A percentile compares a stretch with the other conserved stretches of the same genome.
Evolutionary conservation across 2,113 vertebrate genomes (phyloP).

Genomic region (Crotophaga sulcirostris): DNA sequence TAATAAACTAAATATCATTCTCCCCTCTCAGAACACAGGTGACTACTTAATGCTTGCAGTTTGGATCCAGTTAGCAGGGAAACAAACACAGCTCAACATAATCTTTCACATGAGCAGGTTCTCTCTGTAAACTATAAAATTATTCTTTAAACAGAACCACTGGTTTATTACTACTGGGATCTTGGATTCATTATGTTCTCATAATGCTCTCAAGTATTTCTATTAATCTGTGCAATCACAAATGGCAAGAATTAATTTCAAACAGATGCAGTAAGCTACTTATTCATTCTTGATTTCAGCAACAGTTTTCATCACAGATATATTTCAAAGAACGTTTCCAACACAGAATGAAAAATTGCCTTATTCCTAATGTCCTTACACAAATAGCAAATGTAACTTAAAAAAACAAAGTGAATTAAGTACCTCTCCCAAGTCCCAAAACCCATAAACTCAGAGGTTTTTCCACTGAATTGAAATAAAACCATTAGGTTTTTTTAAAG

Average conservation of each 20-base stretch:
- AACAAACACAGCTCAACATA: constrained; percentile 1
- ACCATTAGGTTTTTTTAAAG: no score
- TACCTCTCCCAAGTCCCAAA: neutral
- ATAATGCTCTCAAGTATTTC: constrained; percentile 32
- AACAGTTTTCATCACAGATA: constrained; percentile 1
- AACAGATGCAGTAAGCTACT: neutral
- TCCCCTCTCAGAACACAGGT: constrained; percentile 9
- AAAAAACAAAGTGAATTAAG: neutral
- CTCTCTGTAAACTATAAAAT: constrained; percentile 28
- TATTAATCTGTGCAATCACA: constrained; percentile 45
- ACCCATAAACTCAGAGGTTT: neutral
- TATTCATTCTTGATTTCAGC: neutral
- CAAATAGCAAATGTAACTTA: neutral
- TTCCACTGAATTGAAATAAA: neutral
- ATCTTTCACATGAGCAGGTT: constrained; percentile 40
- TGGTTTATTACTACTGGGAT: constrained; percentile 41
- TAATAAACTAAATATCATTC: constrained; percentile 37
- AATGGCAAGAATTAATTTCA: constrained; percentile 43
- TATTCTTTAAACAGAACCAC: constrained; percentile 20
- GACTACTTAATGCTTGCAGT: constrained; percentile 49
- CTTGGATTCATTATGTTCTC: constrained; percentile 43
- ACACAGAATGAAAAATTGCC: neutral
- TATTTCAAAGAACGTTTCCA: neutral
- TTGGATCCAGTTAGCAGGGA: constrained; percentile 45
- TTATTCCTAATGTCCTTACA: neutral